A percentile compares a stretch with the other conserved stretches of the same genome.
These are phyloP conservation scores for Seriola dumerili DNA, from an alignment of 2,113 vertebrate genomes.

Conservation along the genomic window DNA sequence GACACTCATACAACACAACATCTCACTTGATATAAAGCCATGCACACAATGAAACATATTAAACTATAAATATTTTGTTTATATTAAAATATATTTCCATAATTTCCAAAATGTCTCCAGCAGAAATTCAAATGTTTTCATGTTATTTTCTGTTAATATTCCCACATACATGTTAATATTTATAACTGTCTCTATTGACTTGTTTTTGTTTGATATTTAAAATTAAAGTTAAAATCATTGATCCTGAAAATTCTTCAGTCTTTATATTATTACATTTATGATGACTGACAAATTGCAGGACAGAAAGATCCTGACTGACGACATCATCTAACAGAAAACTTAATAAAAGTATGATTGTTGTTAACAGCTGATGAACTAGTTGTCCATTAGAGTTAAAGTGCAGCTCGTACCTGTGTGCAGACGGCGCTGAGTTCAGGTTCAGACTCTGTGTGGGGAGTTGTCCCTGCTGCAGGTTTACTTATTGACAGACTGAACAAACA, in stretches of 20 bases:
- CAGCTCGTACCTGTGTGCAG: slow-evolving; percentile 12
- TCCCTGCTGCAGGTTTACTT: slow-evolving; percentile 40
- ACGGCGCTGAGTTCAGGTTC: slow-evolving; percentile 1
- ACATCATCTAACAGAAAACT: neutral
- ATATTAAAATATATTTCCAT: too few relatives aligned
- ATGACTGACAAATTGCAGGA: neutral
- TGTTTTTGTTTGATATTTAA: neutral
- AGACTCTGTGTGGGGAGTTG: neutral
- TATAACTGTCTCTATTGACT: neutral
- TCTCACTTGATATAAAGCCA: too few relatives aligned
- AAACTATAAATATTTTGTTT: too few relatives aligned
- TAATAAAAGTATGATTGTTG: neutral
- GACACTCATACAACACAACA: too few relatives aligned
- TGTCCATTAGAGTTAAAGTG: neutral
- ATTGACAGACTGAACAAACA: slow-evolving; percentile 67
- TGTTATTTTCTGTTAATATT: neutral
- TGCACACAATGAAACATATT: too few relatives aligned
- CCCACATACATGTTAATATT: too few relatives aligned
- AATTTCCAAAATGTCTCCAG: too few relatives aligned
- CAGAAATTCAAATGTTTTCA: too few relatives aligned
- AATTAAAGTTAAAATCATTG: too few relatives aligned
- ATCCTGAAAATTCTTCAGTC: too few relatives aligned
- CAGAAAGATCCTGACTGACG: neutral
- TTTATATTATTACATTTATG: neutral
- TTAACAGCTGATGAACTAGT: too few relatives aligned